Percentiles rank a stretch among this genome's conserved stretches.
phyloP scores from a whole-genome alignment of 2,113 vertebrate species.

The Todiramphus chloris region DNA sequence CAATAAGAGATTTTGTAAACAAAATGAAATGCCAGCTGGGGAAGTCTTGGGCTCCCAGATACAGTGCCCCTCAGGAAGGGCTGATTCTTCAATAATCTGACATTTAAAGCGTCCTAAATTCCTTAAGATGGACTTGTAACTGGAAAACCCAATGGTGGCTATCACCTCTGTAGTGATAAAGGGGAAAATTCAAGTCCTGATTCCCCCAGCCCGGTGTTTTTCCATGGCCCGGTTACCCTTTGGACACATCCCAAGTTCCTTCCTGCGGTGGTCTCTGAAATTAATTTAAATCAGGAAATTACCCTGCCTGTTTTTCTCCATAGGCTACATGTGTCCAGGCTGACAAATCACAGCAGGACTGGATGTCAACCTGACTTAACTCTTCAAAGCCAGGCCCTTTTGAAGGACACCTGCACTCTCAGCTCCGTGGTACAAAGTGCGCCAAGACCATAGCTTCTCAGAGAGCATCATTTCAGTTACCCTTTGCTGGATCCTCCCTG shows the following conservation, averaged over 20 bases:
- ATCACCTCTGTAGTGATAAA: neutral
- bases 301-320: slow-evolving; percentile 65
- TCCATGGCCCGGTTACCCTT: slow-evolving; percentile 58
- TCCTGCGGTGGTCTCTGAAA: slow-evolving; percentile 70
- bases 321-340: slow-evolving; percentile 17
- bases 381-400: neutral
- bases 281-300: slow-evolving; percentile 67
- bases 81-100: neutral
- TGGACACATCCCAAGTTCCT: slow-evolving; percentile 62
- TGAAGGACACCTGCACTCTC: neutral
- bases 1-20: neutral
- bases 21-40: neutral
- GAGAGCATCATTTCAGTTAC: neutral
- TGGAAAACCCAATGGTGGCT: neutral
- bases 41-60: neutral
- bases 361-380: slow-evolving; percentile 49
- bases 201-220: slow-evolving; percentile 47
- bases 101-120: neutral
- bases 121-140: neutral
- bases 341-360: slow-evolving; percentile 45
- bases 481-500: neutral
- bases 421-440: neutral
- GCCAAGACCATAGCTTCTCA: neutral
- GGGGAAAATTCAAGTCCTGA: neutral
- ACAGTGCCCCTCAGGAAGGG: neutral